These are phyloP conservation scores for Pipistrellus pygmaeus DNA, from an alignment of 2,797 vertebrate species.

Conservation along the genomic window DNA sequence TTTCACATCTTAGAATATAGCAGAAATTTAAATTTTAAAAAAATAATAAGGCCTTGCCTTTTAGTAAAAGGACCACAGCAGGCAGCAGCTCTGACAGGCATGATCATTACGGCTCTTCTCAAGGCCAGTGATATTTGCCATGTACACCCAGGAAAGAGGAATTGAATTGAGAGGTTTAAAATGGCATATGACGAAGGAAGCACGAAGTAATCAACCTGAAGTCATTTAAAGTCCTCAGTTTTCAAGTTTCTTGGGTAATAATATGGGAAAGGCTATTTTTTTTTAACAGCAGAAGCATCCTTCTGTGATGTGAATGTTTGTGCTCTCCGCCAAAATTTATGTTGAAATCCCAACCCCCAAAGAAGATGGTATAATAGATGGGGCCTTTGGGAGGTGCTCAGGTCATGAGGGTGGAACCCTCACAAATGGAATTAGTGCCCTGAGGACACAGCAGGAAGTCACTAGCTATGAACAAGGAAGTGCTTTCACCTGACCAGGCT, in stretches of 20 bases:
- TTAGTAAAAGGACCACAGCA: not conserved
- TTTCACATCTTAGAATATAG: not conserved
- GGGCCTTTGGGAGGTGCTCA: not conserved
- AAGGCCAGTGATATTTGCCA: not conserved
- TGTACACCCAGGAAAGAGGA: not conserved
- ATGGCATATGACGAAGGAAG: not conserved
- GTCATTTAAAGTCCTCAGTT: not conserved
- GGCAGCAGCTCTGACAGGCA: too few species aligned
- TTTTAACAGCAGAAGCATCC: not conserved
- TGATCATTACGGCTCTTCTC: not conserved
- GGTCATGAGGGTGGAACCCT: not conserved
- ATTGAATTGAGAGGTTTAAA: not conserved
- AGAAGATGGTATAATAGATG: not conserved
- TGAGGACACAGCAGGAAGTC: not conserved
- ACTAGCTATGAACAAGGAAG: not conserved
- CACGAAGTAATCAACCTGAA: not conserved
- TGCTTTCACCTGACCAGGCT: not conserved
- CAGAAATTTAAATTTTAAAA: not conserved
- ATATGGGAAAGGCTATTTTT: not conserved
- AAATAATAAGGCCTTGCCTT: not conserved
- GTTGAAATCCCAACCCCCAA: not conserved
- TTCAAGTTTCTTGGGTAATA: conserved; percentile 2
- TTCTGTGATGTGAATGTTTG: not conserved
- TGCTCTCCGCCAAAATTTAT: not conserved
- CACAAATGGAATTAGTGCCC: not conserved